These are phyloP conservation scores for Arctocebus calabarensis DNA, from an alignment of 2,797 vertebrate species.

Conservation along the genomic window DNA sequence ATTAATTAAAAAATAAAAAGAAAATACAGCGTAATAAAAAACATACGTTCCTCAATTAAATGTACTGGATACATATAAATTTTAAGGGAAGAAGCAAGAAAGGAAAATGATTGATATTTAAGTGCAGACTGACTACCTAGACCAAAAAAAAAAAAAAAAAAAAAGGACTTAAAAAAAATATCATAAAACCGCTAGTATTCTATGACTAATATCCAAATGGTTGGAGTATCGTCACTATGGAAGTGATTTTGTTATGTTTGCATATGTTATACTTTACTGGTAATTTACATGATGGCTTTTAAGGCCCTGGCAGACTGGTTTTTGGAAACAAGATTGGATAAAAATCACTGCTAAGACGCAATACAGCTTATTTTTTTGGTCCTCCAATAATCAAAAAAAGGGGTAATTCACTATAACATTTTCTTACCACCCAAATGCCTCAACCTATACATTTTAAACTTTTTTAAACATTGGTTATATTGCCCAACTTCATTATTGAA, in stretches of 20 bases:
- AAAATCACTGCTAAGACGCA: conserved; percentile 89
- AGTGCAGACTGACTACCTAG: conserved; percentile 91
- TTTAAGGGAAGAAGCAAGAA: conserved; percentile 91
- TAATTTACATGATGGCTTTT: conserved; percentile 91
- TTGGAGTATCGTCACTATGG: conserved; percentile 89
- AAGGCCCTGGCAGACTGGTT: conserved; percentile 89
- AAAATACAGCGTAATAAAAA: conserved; percentile 93
- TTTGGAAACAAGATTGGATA: conserved; percentile 89
- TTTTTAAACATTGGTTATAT: conserved; percentile 91
- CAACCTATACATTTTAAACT: conserved; percentile 89
- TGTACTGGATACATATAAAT: conserved; percentile 93
- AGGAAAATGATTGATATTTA: conserved; percentile 91
- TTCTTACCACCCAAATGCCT: conserved; percentile 90
- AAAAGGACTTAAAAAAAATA: conserved; percentile 84
- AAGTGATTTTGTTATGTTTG: conserved; percentile 89
- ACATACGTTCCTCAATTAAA: conserved; percentile 92
- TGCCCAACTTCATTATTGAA: conserved; percentile 90
- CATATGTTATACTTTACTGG: conserved; percentile 89
- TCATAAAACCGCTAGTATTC: conserved; percentile 88
- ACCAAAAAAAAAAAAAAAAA: conserved; percentile 85
- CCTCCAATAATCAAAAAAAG: conserved; percentile 91
- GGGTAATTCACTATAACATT: conserved; percentile 88
- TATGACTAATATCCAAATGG: conserved; percentile 90
- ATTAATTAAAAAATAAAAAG: conserved; percentile 93
- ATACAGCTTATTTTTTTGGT: conserved; percentile 92